Evolutionary conservation across 2,888 invertebrate species (phyloP).

Genomic region (Drosophila mettleri): DNA sequence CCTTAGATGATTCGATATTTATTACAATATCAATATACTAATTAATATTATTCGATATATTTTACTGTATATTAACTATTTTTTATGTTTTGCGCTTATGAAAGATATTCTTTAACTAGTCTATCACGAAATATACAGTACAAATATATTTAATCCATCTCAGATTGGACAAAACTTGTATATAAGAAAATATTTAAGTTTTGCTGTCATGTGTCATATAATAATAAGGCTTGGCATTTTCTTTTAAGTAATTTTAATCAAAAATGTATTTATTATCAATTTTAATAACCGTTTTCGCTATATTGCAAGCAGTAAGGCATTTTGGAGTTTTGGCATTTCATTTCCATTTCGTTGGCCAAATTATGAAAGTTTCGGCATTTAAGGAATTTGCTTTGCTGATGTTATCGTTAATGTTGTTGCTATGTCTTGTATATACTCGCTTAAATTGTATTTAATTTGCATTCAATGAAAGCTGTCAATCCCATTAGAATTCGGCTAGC

Average conservation of each 20-base stretch:
- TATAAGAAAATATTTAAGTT: too few species aligned
- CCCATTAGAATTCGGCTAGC: conserved; percentile 32
- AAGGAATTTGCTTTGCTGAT: background rate
- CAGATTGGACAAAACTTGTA: too few species aligned
- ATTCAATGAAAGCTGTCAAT: conserved; percentile 29
- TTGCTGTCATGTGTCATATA: too few species aligned
- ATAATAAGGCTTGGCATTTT: too few species aligned
- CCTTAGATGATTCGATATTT: too few species aligned
- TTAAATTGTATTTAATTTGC: conserved; percentile 9
- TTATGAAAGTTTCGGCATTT: background rate
- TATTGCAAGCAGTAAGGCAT: background rate
- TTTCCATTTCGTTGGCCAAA: background rate
- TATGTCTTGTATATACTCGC: background rate
- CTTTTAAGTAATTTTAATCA: background rate
- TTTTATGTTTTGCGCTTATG: too few species aligned
- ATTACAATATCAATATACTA: too few species aligned
- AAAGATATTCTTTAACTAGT: too few species aligned
- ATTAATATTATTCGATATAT: too few species aligned
- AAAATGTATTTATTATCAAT: background rate
- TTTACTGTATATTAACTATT: too few species aligned
- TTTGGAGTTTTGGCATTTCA: background rate
- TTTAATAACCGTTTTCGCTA: background rate
- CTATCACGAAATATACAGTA: too few species aligned
- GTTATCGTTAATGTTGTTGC: background rate
- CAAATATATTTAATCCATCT: too few species aligned